phyloP scores from a whole-genome alignment of 2,797 vertebrate species.

The Cephalopachus bancanus region DNA sequence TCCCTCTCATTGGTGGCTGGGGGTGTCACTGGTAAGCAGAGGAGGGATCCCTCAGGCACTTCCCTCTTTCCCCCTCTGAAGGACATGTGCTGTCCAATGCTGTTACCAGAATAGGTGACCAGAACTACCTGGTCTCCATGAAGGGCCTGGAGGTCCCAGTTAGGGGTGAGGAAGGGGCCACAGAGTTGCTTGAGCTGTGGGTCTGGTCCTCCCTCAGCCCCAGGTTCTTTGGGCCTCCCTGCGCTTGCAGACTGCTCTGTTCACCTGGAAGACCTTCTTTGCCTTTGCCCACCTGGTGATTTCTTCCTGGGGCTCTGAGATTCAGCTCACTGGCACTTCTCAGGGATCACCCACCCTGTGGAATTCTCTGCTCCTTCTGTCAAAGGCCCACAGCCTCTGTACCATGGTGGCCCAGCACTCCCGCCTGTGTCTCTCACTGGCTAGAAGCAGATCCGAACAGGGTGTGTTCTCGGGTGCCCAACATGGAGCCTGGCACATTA shows the following conservation, averaged over 20 bases:
- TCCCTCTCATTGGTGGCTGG: neutral
- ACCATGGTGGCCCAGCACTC: neutral
- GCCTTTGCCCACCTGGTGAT: neutral
- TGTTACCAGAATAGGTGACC: neutral
- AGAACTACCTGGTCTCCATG: neutral
- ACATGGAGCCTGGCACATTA: rapidly evolving
- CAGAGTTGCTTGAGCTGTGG: neutral
- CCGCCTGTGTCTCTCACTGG: neutral
- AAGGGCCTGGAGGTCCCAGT: neutral
- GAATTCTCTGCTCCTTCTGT: neutral
- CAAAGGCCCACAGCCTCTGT: neutral
- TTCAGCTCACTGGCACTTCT: neutral
- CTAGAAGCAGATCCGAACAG: neutral
- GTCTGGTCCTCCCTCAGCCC: neutral
- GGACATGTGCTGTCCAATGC: neutral
- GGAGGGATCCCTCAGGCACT: neutral
- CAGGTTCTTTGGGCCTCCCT: neutral
- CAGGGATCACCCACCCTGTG: neutral
- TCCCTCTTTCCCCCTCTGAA: neutral
- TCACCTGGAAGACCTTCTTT: neutral
- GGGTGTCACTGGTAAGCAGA: neutral
- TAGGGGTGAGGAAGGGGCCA: neutral
- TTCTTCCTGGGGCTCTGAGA: neutral
- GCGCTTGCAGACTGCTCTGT: neutral
- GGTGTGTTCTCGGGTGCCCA: neutral